Evolutionary conservation across 1,140 invertebrate species (phyloP), one percentile per base, ranked within the genome.

Genomic region (Littorina saxatilis): DNA sequence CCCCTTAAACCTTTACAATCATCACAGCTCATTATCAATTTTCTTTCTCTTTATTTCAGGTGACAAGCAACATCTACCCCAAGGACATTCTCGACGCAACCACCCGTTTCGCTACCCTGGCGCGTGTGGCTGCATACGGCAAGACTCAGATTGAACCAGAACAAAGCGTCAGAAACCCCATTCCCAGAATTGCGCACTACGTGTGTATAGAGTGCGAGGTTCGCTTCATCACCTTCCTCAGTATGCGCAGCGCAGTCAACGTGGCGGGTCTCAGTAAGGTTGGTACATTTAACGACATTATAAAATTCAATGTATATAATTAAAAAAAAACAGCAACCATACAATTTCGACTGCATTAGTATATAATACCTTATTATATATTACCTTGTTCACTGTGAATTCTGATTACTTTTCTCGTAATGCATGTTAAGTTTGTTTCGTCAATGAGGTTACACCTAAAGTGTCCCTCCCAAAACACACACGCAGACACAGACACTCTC

Each of bases 251-350:
- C 58, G 23, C 82, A 13, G 77, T 86, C 27, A 70, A 84, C 58
- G 81, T 86, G n/a, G 85, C 85, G 15, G 85, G 85, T 35, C 78
- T 86, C 29, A 73, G 72, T 32, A 86, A 86, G 66, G 83, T 82
- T 70, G 2, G 70, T 1, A 32, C 11, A 17, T 40, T n/a, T n/a
- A n/a, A n/a, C n/a, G n/a, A n/a, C n/a, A n/a, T n/a, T n/a, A n/a
- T n/a, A n/a, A n/a, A n/a, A n/a, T n/a, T n/a, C n/a, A n/a, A n/a
- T n/a, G n/a, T n/a, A n/a, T n/a, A n/a, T n/a, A n/a, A n/a, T n/a
- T n/a, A n/a, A n/a, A n/a, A n/a, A n/a, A n/a, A n/a, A n/a, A n/a
- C n/a, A n/a, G n/a, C n/a, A n/a, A n/a, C n/a, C n/a, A n/a, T n/a
- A n/a, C n/a, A n/a, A n/a, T n/a, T n/a, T n/a, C n/a, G n/a, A n/a